phyloP scores from a whole-genome alignment of 2,888 invertebrate species.

The Bhutanitis thaidina region DNA sequence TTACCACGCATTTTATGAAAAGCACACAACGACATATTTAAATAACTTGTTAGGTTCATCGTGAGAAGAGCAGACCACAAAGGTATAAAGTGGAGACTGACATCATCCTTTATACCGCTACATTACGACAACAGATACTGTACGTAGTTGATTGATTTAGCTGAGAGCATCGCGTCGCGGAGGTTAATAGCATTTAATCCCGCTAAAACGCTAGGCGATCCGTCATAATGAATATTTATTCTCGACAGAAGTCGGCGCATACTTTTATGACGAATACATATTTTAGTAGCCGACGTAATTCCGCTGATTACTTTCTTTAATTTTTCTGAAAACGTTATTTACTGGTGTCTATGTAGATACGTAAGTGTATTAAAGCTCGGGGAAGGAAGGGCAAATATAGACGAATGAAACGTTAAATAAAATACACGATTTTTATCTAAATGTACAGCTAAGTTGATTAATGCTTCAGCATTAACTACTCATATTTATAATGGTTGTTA shows the following conservation, averaged over 20 bases:
- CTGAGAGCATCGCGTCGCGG: conserved; percentile 54
- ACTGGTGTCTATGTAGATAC: conserved; percentile 33
- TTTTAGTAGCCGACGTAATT: conserved; percentile 77
- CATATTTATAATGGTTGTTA: not conserved
- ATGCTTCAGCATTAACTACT: conserved; percentile 16
- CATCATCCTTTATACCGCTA: conserved; percentile 8
- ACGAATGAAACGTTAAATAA: conserved; percentile 54
- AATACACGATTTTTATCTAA: conserved; percentile 24
- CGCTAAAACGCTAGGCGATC: conserved; percentile 75
- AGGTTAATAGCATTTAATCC: conserved; percentile 74
- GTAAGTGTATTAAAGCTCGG: conserved; percentile 65
- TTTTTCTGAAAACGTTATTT: conserved; percentile 64
- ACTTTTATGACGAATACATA: conserved; percentile 79
- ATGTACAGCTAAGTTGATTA: conserved; percentile 16
- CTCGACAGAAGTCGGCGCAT: conserved; percentile 69
- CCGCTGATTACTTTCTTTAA: conserved; percentile 78
- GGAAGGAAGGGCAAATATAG: conserved; percentile 55
- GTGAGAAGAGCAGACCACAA: not conserved
- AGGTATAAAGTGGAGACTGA: conserved; percentile 8
- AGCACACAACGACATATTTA: too few relatives aligned
- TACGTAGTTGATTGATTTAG: conserved; percentile 58
- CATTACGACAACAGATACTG: conserved; percentile 16
- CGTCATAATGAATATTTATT: conserved; percentile 78
- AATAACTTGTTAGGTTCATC: too few relatives aligned
- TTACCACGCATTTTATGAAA: too few relatives aligned